Base-by-base conservation (phyloP, 2,888 invertebrate species). In the Chelonus formosanus region DNA sequence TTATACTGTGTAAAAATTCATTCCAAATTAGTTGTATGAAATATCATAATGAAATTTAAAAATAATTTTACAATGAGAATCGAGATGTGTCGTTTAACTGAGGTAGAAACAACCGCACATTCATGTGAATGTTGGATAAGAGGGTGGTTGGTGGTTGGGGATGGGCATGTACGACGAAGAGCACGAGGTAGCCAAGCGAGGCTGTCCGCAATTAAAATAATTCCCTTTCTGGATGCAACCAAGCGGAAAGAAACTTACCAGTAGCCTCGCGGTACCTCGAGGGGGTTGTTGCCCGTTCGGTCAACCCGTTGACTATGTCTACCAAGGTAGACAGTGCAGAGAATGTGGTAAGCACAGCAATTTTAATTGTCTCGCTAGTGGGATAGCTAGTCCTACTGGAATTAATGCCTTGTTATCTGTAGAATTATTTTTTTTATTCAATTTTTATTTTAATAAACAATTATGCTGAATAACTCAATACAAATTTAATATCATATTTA, bases 151-250 rank as follows among this genome's bases (percentile, higher is more conserved):
- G 31, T 8, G 55, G 67, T 50, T 45, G 45, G 62, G 64, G 66
- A 66, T 58, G 48, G 62, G 60, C 55, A 64, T 55, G 72, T 67
- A 66, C 57, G 67, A 53, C 52, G 67, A 61, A 62, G 75, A 73
- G 70, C 70, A 34, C 67, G 78, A 78, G 77, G 77, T 79, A 81
- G 81, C 80, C 79, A 80, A 80, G 77, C 82, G 82, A 80, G 80
- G 80, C 82, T 82, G 83, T 80, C 82, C 83, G 84, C 83, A 84
- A 84, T 84, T 84, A 84, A 84, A 84, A 84, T 84, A 84, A 84
- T 84, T 84, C 84, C 83, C 84, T 84, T 83, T 84, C 84, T 81
- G 83, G 75, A 78, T 80, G 82, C 83, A 84, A 82, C 82, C 83
- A 78, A 83, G 84, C 84, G 84, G 83, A 84, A 84, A 84, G 84